Percentiles rank a stretch among this genome's conserved stretches.
These are phyloP conservation scores for Sinella curviseta DNA, from an alignment of 1,140 invertebrate genomes.

Conservation along the genomic window DNA sequence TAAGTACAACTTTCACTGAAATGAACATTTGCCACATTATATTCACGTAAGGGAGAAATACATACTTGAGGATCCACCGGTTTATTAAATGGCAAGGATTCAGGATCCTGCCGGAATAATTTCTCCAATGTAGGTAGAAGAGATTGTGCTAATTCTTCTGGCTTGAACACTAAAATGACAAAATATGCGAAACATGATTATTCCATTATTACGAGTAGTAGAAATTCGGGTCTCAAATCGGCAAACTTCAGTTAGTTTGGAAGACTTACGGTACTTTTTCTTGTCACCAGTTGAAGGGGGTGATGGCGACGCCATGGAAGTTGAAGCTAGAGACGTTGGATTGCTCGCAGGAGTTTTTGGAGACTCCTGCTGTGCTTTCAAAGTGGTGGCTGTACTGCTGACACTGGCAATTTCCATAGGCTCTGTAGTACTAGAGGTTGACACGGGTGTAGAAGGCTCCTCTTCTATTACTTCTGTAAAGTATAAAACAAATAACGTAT, in stretches of 20 bases:
- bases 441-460: conserved; percentile 42
- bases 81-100: conserved; percentile 91
- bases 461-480: conserved; percentile 45
- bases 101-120: conserved; percentile 88
- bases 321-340: not conserved
- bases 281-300: conserved; percentile 57
- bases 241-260: conserved; percentile 20
- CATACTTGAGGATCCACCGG: conserved; percentile 85
- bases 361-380: conserved; percentile 51
- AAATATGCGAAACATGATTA: too few species aligned
- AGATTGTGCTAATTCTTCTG: conserved; percentile 87
- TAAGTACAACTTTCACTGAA: too few species aligned
- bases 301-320: conserved; percentile 53
- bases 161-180: conserved; percentile 87
- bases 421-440: conserved; percentile 42
- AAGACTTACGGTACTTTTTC: conserved; percentile 67
- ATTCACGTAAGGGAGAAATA: too few species aligned
- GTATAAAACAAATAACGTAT: too few species aligned
- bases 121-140: conserved; percentile 94
- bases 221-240: too few species aligned
- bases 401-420: conserved; percentile 35
- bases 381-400: not conserved
- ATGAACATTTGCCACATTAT: too few species aligned
- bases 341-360: conserved; percentile 23
- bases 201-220: too few species aligned